Evolutionary conservation across 2,797 vertebrate genomes (phyloP), one percentile per base, ranked within the genome.

Genomic region (Pelochelys cantorii): DNA sequence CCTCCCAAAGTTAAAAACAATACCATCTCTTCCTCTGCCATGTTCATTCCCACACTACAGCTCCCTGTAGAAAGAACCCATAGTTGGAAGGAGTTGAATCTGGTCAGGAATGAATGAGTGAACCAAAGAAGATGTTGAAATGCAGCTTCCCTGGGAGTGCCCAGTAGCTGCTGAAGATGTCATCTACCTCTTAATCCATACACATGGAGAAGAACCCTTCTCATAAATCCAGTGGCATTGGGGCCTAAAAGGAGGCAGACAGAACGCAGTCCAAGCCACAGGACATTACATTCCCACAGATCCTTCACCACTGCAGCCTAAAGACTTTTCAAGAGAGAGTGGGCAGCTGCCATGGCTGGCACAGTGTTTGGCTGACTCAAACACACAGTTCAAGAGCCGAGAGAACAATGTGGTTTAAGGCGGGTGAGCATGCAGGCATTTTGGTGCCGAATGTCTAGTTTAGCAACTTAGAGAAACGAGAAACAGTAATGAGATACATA

Each of bases 31-130:
- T 68, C 53, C 91, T 68, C 92, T 0, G 0, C 93, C 23, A 0
- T 90, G 94, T 92, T 95, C 89, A 23, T 62, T 57, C 90, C 95
- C 95, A 95, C 95, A 94, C 1, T 3, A 85, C 27, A 68, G 78
- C 65, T 91, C 80, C 95, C 94, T 90, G 94, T 95, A 27, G 42
- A 23, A 96, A 96, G 54, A 96, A 95, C 15, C 92, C 95, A 94
- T 92, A 89, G 95, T 87, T 77, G 65, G 88, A 95, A 89, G 83
- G 87, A 90, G 85, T 88, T 78, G 62, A 81, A 80, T 22, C 85
- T 34, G 56, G 93, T 88, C 85, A 75, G 95, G 95, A 92, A 95
- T 95, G 88, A 95, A 84, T 17, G 23, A 52, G 23, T 15, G 42
- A 77, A 15, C 25, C 42, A 29, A 77, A 77, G 42, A 52, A 29